Base-by-base conservation (phyloP, 2,888 invertebrate genomes). In the Eumacrocentrus americanus region DNA sequence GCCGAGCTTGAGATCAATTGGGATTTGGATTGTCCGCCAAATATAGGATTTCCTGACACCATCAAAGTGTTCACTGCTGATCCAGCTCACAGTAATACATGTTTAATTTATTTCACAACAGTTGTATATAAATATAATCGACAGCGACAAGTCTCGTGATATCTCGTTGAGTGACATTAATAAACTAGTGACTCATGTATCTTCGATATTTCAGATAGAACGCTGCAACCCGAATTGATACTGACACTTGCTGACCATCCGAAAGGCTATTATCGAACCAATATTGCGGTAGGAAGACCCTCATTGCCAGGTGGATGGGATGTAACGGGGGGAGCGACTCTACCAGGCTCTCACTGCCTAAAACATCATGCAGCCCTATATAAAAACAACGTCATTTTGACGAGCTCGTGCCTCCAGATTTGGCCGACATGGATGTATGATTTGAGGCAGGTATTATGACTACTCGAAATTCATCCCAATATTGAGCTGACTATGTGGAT, bases 371-470 rank as follows among this genome's bases (percentile, higher is more conserved):
- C 88, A 12, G 88, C 88, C 11, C 87, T 90, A n/a, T 85, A 84
- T 44, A 86, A 84, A 50, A 84, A 86, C 66, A 79, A 78, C n/a
- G 83, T 83, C 16, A 85, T 90, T 62, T 79, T 87, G 25, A 84
- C 88, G 42, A 84, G 84, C 53, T 87, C 89, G 69, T 94, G 94
- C 73, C 81, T 94, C 20, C 89, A 88, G 75, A 91, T 92, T 63
- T 89, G 90, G 75, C 93, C 94, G 0, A 91, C 89, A 20, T 94
- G 94, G 94, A 92, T 94, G 92, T 85, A 86, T 71, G 89, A 91
- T 67, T 74, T 82, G 65, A 82, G 81, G 81, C 80, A 73, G 61
- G 66, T 63, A 37, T 62, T 20, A 54, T 40, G 47, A 29, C 5
- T 14, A 16, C 12, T 42, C 35, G 11, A 23, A 60, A 6, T 25